Evolutionary conservation across 2,888 invertebrate species (phyloP).

Genomic region (Lithophane semibrunnea): DNA sequence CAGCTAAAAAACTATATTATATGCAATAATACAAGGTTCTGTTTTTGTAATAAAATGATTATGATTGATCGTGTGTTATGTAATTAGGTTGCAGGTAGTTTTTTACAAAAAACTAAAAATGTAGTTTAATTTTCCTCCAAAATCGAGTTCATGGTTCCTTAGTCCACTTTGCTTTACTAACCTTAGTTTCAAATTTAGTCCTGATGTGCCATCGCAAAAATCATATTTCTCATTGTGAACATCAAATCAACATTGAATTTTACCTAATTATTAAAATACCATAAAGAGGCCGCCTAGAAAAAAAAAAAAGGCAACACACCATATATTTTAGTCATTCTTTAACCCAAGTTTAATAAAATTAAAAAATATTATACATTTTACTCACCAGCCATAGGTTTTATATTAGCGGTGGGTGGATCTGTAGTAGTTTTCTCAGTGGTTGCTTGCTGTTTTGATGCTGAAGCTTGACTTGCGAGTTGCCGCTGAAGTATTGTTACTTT

Average conservation of each 20-base stretch:
- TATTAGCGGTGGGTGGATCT: conserved; percentile 95
- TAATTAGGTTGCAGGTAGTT: not conserved
- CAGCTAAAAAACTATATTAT: not conserved
- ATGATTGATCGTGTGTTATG: too few relatives aligned
- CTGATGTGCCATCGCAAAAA: not conserved
- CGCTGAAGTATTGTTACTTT: conserved; percentile 93
- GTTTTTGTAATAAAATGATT: not conserved
- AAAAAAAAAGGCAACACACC: not conserved
- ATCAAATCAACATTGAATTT: too few relatives aligned
- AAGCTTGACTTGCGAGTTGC: conserved; percentile 93
- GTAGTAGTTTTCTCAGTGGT: conserved; percentile 89
- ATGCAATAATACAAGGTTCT: not conserved
- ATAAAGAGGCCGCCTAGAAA: too few relatives aligned
- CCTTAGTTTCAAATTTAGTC: not conserved
- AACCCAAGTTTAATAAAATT: not conserved
- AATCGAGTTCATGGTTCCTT: not conserved
- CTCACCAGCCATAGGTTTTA: conserved; percentile 97
- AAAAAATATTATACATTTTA: conserved; percentile 9
- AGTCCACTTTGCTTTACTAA: not conserved
- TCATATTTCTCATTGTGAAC: not conserved
- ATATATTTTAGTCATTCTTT: not conserved
- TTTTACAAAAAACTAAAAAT: not conserved
- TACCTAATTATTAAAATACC: not conserved
- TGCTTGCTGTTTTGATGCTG: conserved; percentile 92
- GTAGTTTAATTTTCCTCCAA: not conserved